These are phyloP conservation scores for Hydroisotoma schaefferi DNA, from an alignment of 2,888 invertebrate genomes.

Conservation along the genomic window DNA sequence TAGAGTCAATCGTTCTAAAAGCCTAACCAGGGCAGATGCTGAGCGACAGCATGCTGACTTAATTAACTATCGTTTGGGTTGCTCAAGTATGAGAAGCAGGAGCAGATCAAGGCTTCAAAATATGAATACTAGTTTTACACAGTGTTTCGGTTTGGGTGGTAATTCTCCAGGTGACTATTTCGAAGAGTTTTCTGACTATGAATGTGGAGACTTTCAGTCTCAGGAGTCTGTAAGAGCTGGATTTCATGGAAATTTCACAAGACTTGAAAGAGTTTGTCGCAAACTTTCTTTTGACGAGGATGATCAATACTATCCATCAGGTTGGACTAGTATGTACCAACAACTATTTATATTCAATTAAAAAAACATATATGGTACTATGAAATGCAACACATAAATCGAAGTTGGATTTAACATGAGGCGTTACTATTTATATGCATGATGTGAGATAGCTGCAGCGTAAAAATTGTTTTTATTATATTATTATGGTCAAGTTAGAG, in stretches of 20 bases:
- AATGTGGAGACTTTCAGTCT: slow-evolving; percentile 25
- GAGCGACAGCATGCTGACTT: slow-evolving; percentile 14
- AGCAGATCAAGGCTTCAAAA: slow-evolving; percentile 42
- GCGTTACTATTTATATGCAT: no score
- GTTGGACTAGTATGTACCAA: slow-evolving; percentile 20
- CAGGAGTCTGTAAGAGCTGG: slow-evolving; percentile 25
- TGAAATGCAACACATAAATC: no score
- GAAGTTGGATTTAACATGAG: no score
- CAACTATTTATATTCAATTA: no score
- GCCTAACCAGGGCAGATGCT: slow-evolving; percentile 38
- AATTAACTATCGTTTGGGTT: slow-evolving; percentile 15
- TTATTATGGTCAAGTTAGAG: no score
- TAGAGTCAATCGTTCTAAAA: slow-evolving; percentile 35
- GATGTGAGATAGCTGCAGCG: no score
- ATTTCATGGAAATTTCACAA: slow-evolving; percentile 21
- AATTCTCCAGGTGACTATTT: slow-evolving; percentile 14
- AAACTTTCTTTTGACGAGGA: slow-evolving; percentile 37
- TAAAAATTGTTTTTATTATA: no score
- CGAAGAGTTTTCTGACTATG: slow-evolving; percentile 14
- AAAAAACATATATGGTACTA: no score
- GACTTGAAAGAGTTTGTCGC: slow-evolving; percentile 24
- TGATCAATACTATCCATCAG: slow-evolving; percentile 46
- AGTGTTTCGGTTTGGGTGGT: slow-evolving; percentile 44
- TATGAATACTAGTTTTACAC: slow-evolving; percentile 41
- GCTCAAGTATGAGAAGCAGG: slow-evolving; percentile 37